Evolutionary conservation across 2,113 vertebrate species (phyloP).

Genomic region (Megaceryle maxima): DNA sequence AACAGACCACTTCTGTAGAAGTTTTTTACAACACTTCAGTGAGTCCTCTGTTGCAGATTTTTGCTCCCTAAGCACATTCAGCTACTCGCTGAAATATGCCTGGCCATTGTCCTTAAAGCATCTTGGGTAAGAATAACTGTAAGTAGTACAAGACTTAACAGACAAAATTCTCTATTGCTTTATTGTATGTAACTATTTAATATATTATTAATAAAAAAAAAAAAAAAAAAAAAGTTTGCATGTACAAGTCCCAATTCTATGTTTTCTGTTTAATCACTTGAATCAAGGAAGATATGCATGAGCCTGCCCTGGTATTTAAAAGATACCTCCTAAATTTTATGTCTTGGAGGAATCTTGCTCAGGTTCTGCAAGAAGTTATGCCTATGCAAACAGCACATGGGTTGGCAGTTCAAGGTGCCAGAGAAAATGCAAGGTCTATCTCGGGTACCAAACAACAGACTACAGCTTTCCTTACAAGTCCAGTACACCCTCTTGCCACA

Average conservation of each 20-base stretch:
- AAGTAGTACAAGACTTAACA: not conserved
- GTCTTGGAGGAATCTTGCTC: not conserved
- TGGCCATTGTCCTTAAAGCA: not conserved
- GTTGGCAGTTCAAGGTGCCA: not conserved
- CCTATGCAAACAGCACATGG: not conserved
- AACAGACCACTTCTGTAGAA: conserved; percentile 27
- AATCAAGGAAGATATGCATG: not conserved
- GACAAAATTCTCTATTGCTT: not conserved
- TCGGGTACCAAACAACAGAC: not conserved
- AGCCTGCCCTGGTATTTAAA: not conserved
- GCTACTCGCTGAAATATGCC: not conserved
- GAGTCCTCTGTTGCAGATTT: not conserved
- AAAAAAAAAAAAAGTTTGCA: not conserved
- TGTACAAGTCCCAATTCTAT: not conserved
- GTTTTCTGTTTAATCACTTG: not conserved
- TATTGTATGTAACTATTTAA: not conserved
- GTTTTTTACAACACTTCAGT: conserved; percentile 20
- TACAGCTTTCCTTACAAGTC: not conserved
- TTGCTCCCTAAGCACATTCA: not conserved
- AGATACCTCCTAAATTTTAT: not conserved
- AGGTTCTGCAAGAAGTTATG: not conserved
- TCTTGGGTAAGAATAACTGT: not conserved
- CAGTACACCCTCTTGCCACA: not conserved
- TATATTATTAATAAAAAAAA: not conserved
- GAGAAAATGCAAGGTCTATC: not conserved